Percentiles rank a stretch among this genome's conserved stretches.
Conservation (phyloP, 2,888 invertebrate species). For the Drosophila multiciliata region DNA sequence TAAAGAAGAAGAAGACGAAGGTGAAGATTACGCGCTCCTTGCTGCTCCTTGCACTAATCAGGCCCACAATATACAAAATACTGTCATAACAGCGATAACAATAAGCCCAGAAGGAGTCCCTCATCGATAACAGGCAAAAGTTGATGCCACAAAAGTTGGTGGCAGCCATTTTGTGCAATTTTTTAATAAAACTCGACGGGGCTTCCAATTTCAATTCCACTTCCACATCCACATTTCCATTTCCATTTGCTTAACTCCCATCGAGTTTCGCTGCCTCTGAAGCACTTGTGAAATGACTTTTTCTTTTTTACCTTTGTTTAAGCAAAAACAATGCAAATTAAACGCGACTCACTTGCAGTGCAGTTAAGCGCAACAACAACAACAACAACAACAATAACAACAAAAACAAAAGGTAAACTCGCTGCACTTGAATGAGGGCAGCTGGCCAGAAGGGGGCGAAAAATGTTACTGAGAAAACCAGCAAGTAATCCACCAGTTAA, state of each 20-base stretch:
- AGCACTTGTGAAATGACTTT: constrained; percentile 78
- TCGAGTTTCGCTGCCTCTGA: constrained; percentile 3
- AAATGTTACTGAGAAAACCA: neutral
- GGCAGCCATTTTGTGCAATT: constrained; percentile 56
- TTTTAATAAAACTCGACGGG: constrained; percentile 54
- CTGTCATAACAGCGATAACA: constrained; percentile 78
- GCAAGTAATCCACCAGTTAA: constrained; percentile 1
- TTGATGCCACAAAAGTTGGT: constrained; percentile 17
- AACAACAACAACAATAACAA: constrained; percentile 52
- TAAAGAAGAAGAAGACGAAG: neutral
- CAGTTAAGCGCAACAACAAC: constrained; percentile 72
- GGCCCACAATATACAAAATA: constrained; percentile 39
- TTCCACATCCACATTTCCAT: neutral
- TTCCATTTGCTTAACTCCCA: neutral
- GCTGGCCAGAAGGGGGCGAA: constrained; percentile 7
- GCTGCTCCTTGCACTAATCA: constrained; percentile 61
- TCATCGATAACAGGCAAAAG: constrained; percentile 34
- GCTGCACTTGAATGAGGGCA: constrained; percentile 53
- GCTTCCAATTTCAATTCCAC: constrained; percentile 10
- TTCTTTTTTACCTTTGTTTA: constrained; percentile 70
- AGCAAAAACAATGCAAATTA: constrained; percentile 81
- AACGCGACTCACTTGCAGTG: constrained; percentile 81
- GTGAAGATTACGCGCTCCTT: constrained; percentile 22
- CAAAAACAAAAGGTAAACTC: constrained; percentile 54
- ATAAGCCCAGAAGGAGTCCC: constrained; percentile 39